A percentile compares a stretch with the other conserved stretches of the same genome.
These are phyloP conservation scores for Ctenopoma multispine DNA, from an alignment of 2,797 vertebrate species.

Conservation along the genomic window DNA sequence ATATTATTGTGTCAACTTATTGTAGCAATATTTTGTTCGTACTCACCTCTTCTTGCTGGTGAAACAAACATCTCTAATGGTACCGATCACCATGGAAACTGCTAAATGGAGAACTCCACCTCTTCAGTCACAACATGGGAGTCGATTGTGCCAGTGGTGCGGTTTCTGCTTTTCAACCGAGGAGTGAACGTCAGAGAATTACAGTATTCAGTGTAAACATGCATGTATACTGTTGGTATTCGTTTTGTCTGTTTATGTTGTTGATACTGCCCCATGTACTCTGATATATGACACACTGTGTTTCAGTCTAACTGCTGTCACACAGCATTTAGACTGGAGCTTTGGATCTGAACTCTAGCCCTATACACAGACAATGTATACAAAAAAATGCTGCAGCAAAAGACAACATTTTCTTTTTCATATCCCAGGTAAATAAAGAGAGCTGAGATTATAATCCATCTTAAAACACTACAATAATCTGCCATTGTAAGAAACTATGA, in stretches of 20 bases:
- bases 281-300: background rate
- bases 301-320: background rate
- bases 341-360: background rate
- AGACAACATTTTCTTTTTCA: too few species aligned
- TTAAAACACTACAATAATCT: background rate
- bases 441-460: background rate
- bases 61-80: slow-evolving; percentile 12
- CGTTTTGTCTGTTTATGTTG: background rate
- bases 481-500: background rate
- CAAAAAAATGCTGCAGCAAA: background rate
- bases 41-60: slow-evolving; percentile 17
- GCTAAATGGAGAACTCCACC: background rate
- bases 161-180: slow-evolving; percentile 4
- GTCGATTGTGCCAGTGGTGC: background rate
- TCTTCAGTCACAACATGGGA: background rate
- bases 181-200: slow-evolving; percentile 7
- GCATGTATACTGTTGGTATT: background rate
- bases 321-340: background rate
- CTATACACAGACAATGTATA: background rate
- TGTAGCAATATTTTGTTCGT: background rate
- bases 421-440: background rate
- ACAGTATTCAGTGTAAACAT: background rate
- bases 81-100: slow-evolving; percentile 13
- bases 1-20: background rate
- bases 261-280: background rate